These are phyloP conservation scores for Oopsacas minuta DNA, from an alignment of 37 sponge, comb jelly and placozoan species.

Conservation along the genomic window DNA sequence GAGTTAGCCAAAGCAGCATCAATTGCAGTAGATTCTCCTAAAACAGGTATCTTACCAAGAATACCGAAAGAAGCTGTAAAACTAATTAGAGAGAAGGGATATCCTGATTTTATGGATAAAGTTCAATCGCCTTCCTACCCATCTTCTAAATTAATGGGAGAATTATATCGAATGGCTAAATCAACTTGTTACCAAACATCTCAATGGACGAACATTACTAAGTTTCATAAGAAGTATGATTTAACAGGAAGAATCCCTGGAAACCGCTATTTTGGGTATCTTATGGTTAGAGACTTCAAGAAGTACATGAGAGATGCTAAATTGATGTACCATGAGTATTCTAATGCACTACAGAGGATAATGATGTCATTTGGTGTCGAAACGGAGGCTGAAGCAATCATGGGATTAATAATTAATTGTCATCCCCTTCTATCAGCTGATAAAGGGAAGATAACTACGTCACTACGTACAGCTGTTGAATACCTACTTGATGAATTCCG, in stretches of 20 bases:
- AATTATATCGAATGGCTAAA: not conserved
- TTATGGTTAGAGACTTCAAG: not conserved
- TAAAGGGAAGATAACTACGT: not conserved
- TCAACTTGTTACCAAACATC: not conserved
- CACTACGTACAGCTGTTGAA: not conserved
- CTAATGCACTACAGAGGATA: not conserved
- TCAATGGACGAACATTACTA: not conserved
- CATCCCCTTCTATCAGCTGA: not conserved
- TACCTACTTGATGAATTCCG: not conserved
- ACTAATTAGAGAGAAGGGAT: not conserved
- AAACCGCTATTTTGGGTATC: no score
- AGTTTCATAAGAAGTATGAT: not conserved
- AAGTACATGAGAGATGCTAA: not conserved
- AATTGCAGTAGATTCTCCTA: not conserved
- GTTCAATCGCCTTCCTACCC: not conserved
- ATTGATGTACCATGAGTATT: not conserved
- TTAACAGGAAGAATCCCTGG: not conserved
- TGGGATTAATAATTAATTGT: not conserved
- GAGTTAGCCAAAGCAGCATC: conserved; percentile 3
- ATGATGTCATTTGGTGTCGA: not conserved
- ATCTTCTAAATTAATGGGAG: not conserved
- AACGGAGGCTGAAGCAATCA: conserved; percentile 9
- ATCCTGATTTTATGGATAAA: conserved; percentile 3
- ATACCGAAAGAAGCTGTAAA: not conserved
- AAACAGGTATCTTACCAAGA: not conserved